Base-by-base conservation (phyloP, 2,888 invertebrate genomes). In the Gymnoscelis rufifasciata region DNA sequence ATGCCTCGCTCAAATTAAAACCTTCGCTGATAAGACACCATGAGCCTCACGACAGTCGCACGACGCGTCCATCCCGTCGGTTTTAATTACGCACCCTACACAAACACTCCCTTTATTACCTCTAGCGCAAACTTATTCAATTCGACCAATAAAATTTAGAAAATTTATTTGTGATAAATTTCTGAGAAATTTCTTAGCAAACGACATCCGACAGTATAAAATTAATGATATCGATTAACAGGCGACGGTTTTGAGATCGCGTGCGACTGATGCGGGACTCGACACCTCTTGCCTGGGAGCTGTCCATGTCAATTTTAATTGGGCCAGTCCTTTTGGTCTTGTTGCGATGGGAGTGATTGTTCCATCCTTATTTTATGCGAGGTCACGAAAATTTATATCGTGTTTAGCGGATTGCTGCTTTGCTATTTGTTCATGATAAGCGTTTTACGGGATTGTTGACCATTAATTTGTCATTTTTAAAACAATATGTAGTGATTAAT, bases 41-140 rank as follows among this genome's bases (percentile, higher is more conserved):
- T 70, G 75, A 72, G 73, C 74, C 83, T 84, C 87, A 88, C 87
- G 86, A 87, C 82, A 74, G 80, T 78, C 79, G 77, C 66, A 64
- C 72, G 63, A 35, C 12, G 38, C 24, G 35, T 70, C 28, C 23
- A 69, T 64, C 74, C 75, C 78, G 82, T 83, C 83, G 78, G 76
- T 77, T 83, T 86, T 87, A 88, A 86, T 86, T 88, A 87, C 86
- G 83, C 86, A 87, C 84, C 80, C 81, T 74, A 78, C 73, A 73
- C 71, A 73, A 74, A 77, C 71, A 73, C 78, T 74, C 74, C 77
- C 80, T 71, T 76, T 74, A 74, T 73, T 78, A 36, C 28, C 24
- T 15, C 8, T 46, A 35, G 19, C 19, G 35, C 35, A 11, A 35
- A 35, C 35, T 23, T 19, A 14, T 10, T 35, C 35, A 35, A 35